A percentile compares a stretch with the other conserved stretches of the same genome.
Evolutionary conservation across 2,113 vertebrate species (phyloP).

Genomic region (Smithornis capensis): DNA sequence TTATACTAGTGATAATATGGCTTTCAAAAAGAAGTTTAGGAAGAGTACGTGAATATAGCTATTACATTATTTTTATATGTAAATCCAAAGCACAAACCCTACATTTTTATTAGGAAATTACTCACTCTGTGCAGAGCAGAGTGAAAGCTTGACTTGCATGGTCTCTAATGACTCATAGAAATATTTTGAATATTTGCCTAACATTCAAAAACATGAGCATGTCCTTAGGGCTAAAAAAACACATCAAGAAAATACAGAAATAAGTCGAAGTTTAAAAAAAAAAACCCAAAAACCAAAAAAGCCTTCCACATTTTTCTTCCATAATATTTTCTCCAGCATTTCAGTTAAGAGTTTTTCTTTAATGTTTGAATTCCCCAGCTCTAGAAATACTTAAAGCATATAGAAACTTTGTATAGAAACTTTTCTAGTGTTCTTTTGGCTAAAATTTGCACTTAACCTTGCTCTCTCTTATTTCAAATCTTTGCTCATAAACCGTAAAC

Average conservation of each 20-base stretch:
- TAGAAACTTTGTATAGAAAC: not conserved
- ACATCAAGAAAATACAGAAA: not conserved
- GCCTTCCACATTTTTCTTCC: not conserved
- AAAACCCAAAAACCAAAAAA: not conserved
- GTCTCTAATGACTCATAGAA: not conserved
- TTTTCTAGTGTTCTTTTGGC: not conserved
- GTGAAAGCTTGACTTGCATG: not conserved
- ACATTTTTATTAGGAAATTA: not conserved
- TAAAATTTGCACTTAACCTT: not conserved
- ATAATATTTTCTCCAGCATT: not conserved
- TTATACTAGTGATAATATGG: not conserved
- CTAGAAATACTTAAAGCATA: not conserved
- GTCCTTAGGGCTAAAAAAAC: not conserved
- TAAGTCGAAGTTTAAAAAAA: not conserved
- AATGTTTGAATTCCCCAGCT: not conserved
- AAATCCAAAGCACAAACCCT: not conserved
- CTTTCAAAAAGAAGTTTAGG: not conserved
- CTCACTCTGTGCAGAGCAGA: not conserved
- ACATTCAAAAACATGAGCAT: not conserved
- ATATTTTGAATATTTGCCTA: not conserved
- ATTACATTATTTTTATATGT: not conserved
- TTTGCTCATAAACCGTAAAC: not conserved
- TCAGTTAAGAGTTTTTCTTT: not conserved
- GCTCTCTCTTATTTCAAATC: not conserved
- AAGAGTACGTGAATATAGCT: not conserved